Evolutionary conservation across 1,140 invertebrate genomes (phyloP), one percentile per base, ranked within the genome.

Genomic region (Euwallacea fornicatus): DNA sequence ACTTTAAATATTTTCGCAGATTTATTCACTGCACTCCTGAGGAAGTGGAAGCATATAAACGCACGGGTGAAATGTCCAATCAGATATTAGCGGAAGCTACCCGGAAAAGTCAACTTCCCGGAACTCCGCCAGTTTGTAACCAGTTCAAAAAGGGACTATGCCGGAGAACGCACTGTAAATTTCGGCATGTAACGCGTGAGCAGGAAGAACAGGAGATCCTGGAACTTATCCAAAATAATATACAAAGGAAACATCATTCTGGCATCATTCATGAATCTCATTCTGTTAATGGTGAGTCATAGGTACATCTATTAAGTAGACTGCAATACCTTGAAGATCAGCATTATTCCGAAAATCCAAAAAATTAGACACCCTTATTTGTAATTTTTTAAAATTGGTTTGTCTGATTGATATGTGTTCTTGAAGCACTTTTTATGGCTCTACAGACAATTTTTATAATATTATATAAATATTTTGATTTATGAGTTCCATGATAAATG

Each of bases 21-120:
- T 95, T 94, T 80, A 84, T 94, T 42, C 92, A 95, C 79, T 92
- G 91, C 76, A 88, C 89, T 0, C 82, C 88, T 43, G 90, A 90
- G 74, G 92, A 94, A 75, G 91, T 93, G 78, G 78, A 93, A 59
- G 86, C 89, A 77, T 94, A 90, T 78, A 85, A 89, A 63, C 81
- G 83, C 6, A 90, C 86, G 2, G 90, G 90, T 0, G 86, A 89
- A 74, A 81, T 93, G 67, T 90, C 89, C 4, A 79, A 83, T n/a
- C 85, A 88, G 73, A 82, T 90, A 43, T 71, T 85, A 0, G 81
- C 75, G 0, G 83, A 84, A 65, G 76, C 83, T 0, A 85, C 79
- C 6, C 60, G 78, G 58, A 82, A 82, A 81, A 77, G 82, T 76
- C 77, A 85, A 76, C 54, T 81, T 44, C 73, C 83, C 76, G 76